A percentile compares a stretch with the other conserved stretches of the same genome.
These are phyloP conservation scores for Malacoctenus gilli DNA, from an alignment of 2,797 vertebrate species.

Conservation along the genomic window DNA sequence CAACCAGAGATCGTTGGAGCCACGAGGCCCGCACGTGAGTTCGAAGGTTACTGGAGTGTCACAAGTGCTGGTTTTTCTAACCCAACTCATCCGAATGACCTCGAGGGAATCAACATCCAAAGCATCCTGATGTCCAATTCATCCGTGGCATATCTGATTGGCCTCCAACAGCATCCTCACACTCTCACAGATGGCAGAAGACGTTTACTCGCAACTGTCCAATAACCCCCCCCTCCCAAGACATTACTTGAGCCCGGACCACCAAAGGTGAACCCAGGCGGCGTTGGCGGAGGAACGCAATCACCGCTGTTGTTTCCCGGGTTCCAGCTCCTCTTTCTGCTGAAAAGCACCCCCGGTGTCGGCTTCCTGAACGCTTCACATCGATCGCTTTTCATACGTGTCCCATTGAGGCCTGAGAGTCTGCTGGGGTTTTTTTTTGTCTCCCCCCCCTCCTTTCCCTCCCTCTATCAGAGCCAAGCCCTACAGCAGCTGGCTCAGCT, in stretches of 20 bases:
- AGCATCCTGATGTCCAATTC: slow-evolving; percentile 1
- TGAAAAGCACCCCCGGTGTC: slow-evolving; percentile 36
- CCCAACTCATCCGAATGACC: slow-evolving; percentile 10
- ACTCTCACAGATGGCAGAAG: slow-evolving; percentile 42
- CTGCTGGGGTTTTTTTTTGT: slow-evolving; percentile 28
- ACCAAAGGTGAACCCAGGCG: slow-evolving; percentile 30
- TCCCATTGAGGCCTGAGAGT: slow-evolving; percentile 22
- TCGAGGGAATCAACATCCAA: not conserved
- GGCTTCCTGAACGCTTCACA: slow-evolving; percentile 36
- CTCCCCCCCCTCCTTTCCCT: not conserved
- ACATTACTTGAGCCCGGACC: slow-evolving; percentile 26
- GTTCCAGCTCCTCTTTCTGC: slow-evolving; percentile 10
- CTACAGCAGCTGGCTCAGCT: slow-evolving; percentile 54
- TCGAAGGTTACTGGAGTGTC: too few relatives aligned
- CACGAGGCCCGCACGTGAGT: too few relatives aligned
- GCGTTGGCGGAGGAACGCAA: slow-evolving; percentile 7
- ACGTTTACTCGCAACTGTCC: slow-evolving; percentile 38
- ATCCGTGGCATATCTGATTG: slow-evolving; percentile 17
- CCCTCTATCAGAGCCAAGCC: slow-evolving; percentile 33
- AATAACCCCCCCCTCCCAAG: slow-evolving; percentile 10
- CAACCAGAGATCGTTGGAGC: too few relatives aligned
- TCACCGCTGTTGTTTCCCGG: slow-evolving; percentile 34
- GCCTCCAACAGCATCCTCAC: slow-evolving; percentile 6
- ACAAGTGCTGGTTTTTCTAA: too few relatives aligned
- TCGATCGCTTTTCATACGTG: slow-evolving; percentile 46